These are phyloP conservation scores for Euwallacea similis DNA, from an alignment of 1,140 invertebrate genomes.

Conservation along the genomic window DNA sequence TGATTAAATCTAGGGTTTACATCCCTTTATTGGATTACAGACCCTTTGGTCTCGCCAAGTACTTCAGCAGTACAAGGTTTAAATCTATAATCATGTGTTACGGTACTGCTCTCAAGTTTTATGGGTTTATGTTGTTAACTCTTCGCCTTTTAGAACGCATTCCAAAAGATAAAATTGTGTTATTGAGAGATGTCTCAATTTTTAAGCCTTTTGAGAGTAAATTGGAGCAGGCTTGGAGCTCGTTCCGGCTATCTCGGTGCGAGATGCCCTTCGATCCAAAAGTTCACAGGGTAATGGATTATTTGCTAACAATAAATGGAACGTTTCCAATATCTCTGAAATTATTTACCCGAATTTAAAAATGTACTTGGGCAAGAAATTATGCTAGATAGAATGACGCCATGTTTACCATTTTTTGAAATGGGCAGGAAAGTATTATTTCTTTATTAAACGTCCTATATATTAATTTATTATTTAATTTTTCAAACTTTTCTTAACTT, in stretches of 20 bases:
- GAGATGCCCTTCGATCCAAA: slow-evolving; percentile 29
- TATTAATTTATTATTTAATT: too few species aligned
- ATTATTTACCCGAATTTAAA: not conserved
- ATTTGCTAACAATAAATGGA: not conserved
- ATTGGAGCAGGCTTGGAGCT: slow-evolving; percentile 30
- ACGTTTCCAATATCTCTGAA: not conserved
- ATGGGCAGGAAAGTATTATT: too few species aligned
- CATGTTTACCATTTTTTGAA: too few species aligned
- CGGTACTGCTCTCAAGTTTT: slow-evolving; percentile 11
- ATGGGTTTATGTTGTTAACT: not conserved
- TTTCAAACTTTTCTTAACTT: too few species aligned
- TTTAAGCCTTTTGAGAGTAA: slow-evolving; percentile 30
- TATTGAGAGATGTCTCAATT: slow-evolving; percentile 25
- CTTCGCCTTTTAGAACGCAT: slow-evolving; percentile 23
- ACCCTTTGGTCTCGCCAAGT: slow-evolving; percentile 28
- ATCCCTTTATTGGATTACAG: slow-evolving; percentile 34
- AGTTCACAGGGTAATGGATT: slow-evolving; percentile 19
- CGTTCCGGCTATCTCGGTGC: slow-evolving; percentile 19
- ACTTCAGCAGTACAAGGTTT: slow-evolving; percentile 30
- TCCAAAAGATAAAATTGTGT: slow-evolving; percentile 20
- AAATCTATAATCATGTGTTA: slow-evolving; percentile 32
- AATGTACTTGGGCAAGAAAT: too few species aligned
- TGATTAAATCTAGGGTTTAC: slow-evolving; percentile 30
- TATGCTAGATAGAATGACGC: too few species aligned
- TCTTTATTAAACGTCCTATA: too few species aligned